Base-by-base conservation (phyloP, 2,113 vertebrate genomes). In the Callocephalon fimbriatum region DNA sequence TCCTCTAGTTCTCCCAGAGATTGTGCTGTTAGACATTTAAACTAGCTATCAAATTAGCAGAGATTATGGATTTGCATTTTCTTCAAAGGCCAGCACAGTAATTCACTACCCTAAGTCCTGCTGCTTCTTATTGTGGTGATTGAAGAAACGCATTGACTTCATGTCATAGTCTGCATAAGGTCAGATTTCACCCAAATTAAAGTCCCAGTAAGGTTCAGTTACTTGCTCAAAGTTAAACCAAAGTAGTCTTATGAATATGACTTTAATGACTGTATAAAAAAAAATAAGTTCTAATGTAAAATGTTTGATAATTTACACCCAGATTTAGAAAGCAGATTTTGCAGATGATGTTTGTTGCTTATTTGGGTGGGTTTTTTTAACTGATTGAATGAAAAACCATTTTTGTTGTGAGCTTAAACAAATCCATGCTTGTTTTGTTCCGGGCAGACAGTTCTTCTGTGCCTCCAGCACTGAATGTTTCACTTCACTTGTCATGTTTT, bases 41-140 rank as follows among this genome's bases (percentile, higher is more conserved):
- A 48, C 14, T 58, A 75, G 66, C 45, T 65, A 56, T 51, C 51
- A 76, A 88, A 82, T 91, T 79, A 79, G n/a, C 71, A 79, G 29
- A 88, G 32, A 88, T 92, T 92, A 79, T 61, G 37, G n/a, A 90
- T 95, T 94, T 96, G 65, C 50, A 88, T 94, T 88, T 94, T 88
- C 65, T 95, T 95, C 84, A 92, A 94, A 88, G 67, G 31, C 54
- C 59, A 80, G 50, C 38, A 59, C 56, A 75, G 23, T 81, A 91
- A 95, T 72, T 32, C 73, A 40, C 61, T 51, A 66, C 58, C 23
- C 27, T 83, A 84, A 91, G 0, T 51, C 54, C 58, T 81, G 19
- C 32, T 75, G 0, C 0, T 67, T 81, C 26, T 83, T 71, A 37
- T 20, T 63, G 20, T 22, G 38, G 19, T 58, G 86, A 66, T 8